These are phyloP conservation scores for Bicyclus anynana DNA, from an alignment of 1,140 invertebrate species.

Conservation along the genomic window DNA sequence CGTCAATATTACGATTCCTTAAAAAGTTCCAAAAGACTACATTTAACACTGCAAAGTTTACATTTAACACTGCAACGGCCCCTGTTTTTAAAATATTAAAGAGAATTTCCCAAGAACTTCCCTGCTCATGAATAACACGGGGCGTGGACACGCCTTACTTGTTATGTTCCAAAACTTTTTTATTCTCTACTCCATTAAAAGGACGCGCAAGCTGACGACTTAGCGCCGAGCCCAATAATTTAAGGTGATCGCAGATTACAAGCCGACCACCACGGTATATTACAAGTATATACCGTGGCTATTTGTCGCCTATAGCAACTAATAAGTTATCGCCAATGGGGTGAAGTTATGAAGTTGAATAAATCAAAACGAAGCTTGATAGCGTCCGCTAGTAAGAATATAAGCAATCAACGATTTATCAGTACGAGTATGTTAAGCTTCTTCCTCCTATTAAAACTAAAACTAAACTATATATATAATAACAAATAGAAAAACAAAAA, in stretches of 20 bases:
- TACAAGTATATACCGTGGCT: no score
- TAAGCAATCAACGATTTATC: no score
- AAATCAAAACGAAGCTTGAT: no score
- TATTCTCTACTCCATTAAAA: conserved; percentile 67
- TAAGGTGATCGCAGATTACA: conserved; percentile 28
- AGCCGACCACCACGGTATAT: no score
- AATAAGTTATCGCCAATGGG: no score
- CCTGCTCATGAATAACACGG: conserved; percentile 57
- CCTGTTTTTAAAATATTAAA: conserved; percentile 51
- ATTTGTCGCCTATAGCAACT: no score
- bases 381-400: no score
- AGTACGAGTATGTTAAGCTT: no score
- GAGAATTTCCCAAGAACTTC: conserved; percentile 33
- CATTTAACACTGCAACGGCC: conserved; percentile 14
- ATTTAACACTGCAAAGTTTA: conserved; percentile 13
- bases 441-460: no score
- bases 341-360: no score
- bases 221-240: conserved; percentile 60
- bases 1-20: neutral
- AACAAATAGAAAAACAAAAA: no score
- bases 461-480: no score
- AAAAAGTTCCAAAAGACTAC: neutral
- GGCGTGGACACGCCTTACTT: conserved; percentile 56
- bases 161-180: conserved; percentile 60
- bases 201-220: conserved; percentile 55